Evolutionary conservation across 23 tunicate genomes (phyloP).

Genomic region (Oikopleura albicans): DNA sequence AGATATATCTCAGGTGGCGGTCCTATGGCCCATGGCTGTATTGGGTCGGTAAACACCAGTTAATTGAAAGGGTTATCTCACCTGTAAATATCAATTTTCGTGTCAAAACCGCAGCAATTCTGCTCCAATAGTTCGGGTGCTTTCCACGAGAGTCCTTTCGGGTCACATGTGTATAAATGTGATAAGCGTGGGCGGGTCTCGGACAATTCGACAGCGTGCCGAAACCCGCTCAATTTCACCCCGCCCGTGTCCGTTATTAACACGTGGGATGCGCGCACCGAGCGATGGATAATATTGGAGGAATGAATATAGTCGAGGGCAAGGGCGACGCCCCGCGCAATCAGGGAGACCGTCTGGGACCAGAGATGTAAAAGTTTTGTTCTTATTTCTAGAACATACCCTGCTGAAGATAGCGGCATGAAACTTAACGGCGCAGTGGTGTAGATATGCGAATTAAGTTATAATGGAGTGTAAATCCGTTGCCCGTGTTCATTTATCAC

Average conservation of each 20-base stretch:
- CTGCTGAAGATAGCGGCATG: too few relatives aligned
- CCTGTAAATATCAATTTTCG: neutral
- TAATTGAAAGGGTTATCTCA: neutral
- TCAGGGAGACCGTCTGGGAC: neutral
- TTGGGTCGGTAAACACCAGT: neutral
- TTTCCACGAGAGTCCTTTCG: neutral
- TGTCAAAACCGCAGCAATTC: neutral
- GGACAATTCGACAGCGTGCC: neutral
- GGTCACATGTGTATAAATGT: neutral
- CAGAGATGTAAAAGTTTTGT: too few relatives aligned
- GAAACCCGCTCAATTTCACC: neutral
- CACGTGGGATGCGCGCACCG: neutral
- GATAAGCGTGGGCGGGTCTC: neutral
- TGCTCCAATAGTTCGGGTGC: neutral
- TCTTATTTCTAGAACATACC: too few relatives aligned
- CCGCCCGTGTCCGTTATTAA: neutral
- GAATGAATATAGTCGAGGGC: neutral
- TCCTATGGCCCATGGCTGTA: neutral
- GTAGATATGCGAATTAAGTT: too few relatives aligned
- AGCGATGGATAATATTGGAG: neutral
- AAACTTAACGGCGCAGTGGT: too few relatives aligned
- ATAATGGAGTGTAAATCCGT: too few relatives aligned
- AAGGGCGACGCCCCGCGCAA: neutral
- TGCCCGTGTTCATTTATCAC: too few relatives aligned
- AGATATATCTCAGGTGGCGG: too few relatives aligned